Evolutionary conservation across 2,797 vertebrate species (phyloP).

Genomic region (Melanogrammus aeglefinus): DNA sequence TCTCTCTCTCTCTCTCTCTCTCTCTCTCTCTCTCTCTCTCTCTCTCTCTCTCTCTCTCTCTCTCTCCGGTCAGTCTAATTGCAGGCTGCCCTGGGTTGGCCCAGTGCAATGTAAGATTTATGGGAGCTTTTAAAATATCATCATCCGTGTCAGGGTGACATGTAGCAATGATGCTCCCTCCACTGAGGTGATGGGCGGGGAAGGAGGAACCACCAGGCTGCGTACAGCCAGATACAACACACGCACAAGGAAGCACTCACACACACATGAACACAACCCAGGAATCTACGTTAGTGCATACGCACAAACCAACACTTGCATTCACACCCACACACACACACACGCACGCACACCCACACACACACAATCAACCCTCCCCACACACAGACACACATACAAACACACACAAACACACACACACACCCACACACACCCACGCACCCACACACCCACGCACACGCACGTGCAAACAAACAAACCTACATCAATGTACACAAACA

Average conservation of each 20-base stretch:
- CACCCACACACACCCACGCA: too few species aligned
- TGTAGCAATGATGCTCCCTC: slow-evolving; percentile 23
- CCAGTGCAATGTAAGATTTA: slow-evolving; percentile 35
- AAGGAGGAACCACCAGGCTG: not conserved
- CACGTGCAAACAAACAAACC: not conserved
- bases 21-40: not conserved
- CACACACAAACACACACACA: too few species aligned
- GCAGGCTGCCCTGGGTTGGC: slow-evolving; percentile 10
- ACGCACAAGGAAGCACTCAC: not conserved
- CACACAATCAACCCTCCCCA: too few species aligned
- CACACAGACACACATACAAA: too few species aligned
- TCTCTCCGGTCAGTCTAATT: not conserved
- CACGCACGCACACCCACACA: not conserved
- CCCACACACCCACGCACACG: not conserved
- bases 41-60: slow-evolving; percentile 3
- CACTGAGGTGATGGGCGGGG: not conserved
- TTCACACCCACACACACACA: not conserved
- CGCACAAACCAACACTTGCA: not conserved
- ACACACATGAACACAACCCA: not conserved
- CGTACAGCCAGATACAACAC: not conserved
- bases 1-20: not conserved
- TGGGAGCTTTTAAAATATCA: slow-evolving; percentile 41
- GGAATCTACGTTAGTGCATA: not conserved
- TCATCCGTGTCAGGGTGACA: slow-evolving; percentile 36
- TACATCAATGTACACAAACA: not conserved